A percentile compares a stretch with the other conserved stretches of the same genome.
Evolutionary conservation across 2,888 invertebrate genomes (phyloP).

Genomic region (Lasioglossum calceatum): DNA sequence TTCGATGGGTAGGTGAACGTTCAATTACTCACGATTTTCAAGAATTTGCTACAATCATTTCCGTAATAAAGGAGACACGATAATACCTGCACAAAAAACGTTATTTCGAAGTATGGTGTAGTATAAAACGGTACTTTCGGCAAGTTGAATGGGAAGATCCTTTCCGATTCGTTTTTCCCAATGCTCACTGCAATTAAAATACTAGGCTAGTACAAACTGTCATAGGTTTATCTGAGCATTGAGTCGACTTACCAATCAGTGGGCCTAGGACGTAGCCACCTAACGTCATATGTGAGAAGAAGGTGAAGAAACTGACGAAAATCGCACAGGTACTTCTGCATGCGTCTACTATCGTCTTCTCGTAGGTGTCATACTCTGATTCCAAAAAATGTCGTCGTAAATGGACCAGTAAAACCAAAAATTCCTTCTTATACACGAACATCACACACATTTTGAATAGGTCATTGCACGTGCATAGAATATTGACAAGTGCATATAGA

Average conservation of each 20-base stretch:
- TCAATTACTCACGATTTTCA: not conserved
- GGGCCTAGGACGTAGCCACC: slow-evolving; percentile 34
- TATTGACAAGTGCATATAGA: slow-evolving; percentile 56
- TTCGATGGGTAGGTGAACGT: not conserved
- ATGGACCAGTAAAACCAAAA: slow-evolving; percentile 48
- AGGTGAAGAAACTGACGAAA: slow-evolving; percentile 46
- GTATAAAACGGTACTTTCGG: not conserved
- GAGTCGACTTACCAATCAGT: slow-evolving; percentile 31
- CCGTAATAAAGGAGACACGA: not conserved
- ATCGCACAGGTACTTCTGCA: slow-evolving; percentile 28
- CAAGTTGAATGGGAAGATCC: slow-evolving; percentile 61
- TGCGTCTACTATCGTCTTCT: slow-evolving; percentile 17
- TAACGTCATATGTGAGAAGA: slow-evolving; percentile 33
- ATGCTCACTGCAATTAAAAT: slow-evolving; percentile 29
- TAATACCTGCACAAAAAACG: slow-evolving; percentile 15
- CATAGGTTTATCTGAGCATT: too few species aligned
- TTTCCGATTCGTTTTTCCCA: slow-evolving; percentile 65
- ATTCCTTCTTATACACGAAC: slow-evolving; percentile 50
- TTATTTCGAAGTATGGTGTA: slow-evolving; percentile 27
- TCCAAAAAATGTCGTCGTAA: slow-evolving; percentile 52
- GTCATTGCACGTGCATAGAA: slow-evolving; percentile 57
- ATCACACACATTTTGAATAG: slow-evolving; percentile 62
- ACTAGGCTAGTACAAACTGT: too few species aligned
- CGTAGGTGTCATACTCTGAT: slow-evolving; percentile 36
- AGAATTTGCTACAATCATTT: not conserved